A percentile compares a stretch with the other conserved stretches of the same genome.
These are phyloP conservation scores for Calephelis nemesis DNA, from an alignment of 1,140 invertebrate species.

Conservation along the genomic window DNA sequence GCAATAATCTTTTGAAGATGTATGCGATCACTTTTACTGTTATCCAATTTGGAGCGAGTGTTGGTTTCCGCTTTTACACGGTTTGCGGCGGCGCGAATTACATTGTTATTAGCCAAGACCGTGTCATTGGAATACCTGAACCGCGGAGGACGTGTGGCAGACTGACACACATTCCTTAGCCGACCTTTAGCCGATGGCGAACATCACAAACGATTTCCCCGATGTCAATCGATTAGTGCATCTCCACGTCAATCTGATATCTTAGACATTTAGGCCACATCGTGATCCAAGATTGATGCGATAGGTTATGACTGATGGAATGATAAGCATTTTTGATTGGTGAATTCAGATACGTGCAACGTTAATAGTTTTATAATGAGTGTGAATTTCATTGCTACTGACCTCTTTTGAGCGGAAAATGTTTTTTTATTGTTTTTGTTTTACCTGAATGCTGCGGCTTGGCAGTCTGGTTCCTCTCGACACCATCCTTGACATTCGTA, in stretches of 20 bases:
- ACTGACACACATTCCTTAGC: conserved; percentile 59
- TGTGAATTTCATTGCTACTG: conserved; percentile 7
- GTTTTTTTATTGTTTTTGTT: background rate
- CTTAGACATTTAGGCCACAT: conserved; percentile 66
- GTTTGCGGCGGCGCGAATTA: conserved; percentile 62
- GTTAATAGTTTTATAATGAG: conserved; percentile 16
- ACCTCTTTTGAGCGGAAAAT: background rate
- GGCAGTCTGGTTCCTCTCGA: conserved; percentile 93
- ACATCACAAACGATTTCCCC: conserved; percentile 39
- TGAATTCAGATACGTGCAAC: background rate
- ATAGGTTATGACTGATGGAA: conserved; percentile 55
- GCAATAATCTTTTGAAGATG: conserved; percentile 66
- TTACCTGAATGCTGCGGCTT: conserved; percentile 91
- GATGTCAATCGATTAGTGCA: conserved; percentile 57
- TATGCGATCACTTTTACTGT: conserved; percentile 77
- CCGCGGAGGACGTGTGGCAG: conserved; percentile 54
- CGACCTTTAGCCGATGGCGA: conserved; percentile 36
- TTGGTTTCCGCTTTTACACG: conserved; percentile 74
- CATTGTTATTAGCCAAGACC: conserved; percentile 68
- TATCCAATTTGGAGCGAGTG: conserved; percentile 74
- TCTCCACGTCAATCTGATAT: conserved; percentile 70
- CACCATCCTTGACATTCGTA: conserved; percentile 98
- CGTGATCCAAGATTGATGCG: conserved; percentile 59
- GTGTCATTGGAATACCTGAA: conserved; percentile 60
- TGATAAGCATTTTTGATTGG: conserved; percentile 61